Base-by-base conservation (phyloP, 2,888 invertebrate genomes). In the Aspidiotus rigidus region DNA sequence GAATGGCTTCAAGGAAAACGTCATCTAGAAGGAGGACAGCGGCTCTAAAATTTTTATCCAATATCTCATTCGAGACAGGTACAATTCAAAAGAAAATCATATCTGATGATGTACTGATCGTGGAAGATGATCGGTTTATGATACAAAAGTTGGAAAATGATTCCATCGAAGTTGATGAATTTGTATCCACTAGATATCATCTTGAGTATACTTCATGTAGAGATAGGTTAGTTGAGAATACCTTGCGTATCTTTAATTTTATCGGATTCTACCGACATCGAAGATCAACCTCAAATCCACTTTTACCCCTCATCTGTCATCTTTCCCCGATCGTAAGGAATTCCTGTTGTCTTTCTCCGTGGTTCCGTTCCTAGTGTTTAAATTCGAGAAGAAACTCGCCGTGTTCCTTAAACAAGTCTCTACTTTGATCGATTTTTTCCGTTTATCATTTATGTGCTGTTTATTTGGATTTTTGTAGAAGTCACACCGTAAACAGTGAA, bases 21-120 rank as follows among this genome's bases (percentile, higher is more conserved):
- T 9, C 44, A 6, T 69, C 69, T 8, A 69, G 60, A 40, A 85
- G 92, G 80, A 85, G 93, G 79, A 84, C 93, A 75, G 93, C 94
- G 77, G 96, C 96, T 74, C 85, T 94, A 76, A 90, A 92, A 77
- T 97, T 96, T 82, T 83, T 97, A 75, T 89, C 93, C 69, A 96
- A 95, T 81, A 96, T 97, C 78, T 93, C 95, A 72, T 83, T 96
- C 73, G 94, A 95, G 82, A 95, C 95, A 74, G 64, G 57, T 62
- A 11, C 62, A 1, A 40, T 63, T 7, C 71, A 69, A 15, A 69
- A 70, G 53, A 63, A 71, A 15, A 67, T 66, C 6, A n/a, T 53
- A 39, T 62, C 64, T 13, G 69, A 72, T 13, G 64, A 70, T 10
- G 64, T 64, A 49, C 40, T 63, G 7, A 54, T 41, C 2, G 66